Evolutionary conservation across 2,888 invertebrate species (phyloP), one percentile per base, ranked within the genome.

Genomic region (Epistrophella euchroma): DNA sequence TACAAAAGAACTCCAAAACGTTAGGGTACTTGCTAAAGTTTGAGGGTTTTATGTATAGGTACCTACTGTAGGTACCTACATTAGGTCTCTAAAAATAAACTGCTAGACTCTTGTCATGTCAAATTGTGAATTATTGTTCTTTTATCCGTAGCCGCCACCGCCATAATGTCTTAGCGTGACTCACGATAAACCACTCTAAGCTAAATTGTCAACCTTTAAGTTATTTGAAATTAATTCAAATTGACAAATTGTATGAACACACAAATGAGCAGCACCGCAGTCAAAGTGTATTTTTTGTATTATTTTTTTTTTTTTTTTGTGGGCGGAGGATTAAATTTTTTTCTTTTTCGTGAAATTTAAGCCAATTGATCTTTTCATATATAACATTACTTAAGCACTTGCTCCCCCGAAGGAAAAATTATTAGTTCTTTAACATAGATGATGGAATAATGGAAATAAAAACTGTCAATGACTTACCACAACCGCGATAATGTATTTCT

Each of bases 161-260:
- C 15, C 15, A 52, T 52, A 52, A 52, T 28, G 25, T 13, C 25
- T 52, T 52, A 52, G 52, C 52, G 52, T 52, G 52, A 52, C 25
- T 52, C 52, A 52, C 52, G 52, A 52, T 52, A 52, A 52, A 52
- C 25, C 52, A 52, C 52, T 52, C 25, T 25, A 5, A 25, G 52
- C 15, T 13, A 28, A 52, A 52, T 52, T 52, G 25, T 52, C 52
- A 52, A 52, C 52, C 52, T 28, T 52, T 52, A 52, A 52, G 52
- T 52, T 52, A 52, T 52, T 52, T 28, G 52, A 52, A 52, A 52
- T 52, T 52, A 52, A 52, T 52, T 52, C 25, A 52, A 52, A 52
- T 25, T 28, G 52, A 52, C 52, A 52, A 52, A 52, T 52, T 13
- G 25, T 25, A 52, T 43, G 43, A 52, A 52, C 28, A 28, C n/a